Base-by-base conservation (phyloP, 2,797 vertebrate species). In the Diplodus sargus region DNA sequence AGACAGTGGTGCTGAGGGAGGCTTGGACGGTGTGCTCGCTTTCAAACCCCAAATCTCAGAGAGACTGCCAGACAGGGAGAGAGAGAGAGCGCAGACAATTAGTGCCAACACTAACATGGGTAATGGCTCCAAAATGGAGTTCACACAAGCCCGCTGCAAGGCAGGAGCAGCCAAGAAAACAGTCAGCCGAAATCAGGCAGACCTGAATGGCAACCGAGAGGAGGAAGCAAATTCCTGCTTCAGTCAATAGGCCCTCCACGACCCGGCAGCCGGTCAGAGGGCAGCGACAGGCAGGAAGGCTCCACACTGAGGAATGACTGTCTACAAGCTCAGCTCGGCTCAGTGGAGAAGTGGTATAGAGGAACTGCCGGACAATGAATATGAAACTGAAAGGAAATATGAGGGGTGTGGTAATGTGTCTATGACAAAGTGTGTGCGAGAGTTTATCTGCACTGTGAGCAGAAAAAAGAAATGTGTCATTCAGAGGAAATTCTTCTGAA, bases 101-200 rank as follows among this genome's bases (percentile, higher is more conserved):
- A 94, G 91, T 92, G 93, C 94, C 94, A 95, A 95, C 89, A 94
- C 89, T 86, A 94, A 94, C 94, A 94, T 69, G 84, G 91, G 84
- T 92, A 94, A 94, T 92, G 90, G 91, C 90, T 93, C 90, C 81
- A 85, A 90, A 94, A 93, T 91, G 84, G 90, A 93, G 91, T 92
- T 94, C 91, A 94, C 92, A 91, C 85, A 22, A 92, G 90, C 89
- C 90, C 64, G 77, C 78, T 81, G 83, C 84, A 81, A 69, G 74
- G 81, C 85, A 74, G 64, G 54, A 84, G 74, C 67, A 70, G 91
- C 92, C 92, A 92, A 90, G 90, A 90, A 90, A 90, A 85, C 80
- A 93, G 85, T 86, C 82, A 86, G 91, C 83, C 91, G 90, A 90
- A 92, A 91, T 93, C 91, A 90, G 89, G 89, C 86, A 76, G 85